Base-by-base conservation (phyloP, 2,113 vertebrate genomes). In the Martes martes region DNA sequence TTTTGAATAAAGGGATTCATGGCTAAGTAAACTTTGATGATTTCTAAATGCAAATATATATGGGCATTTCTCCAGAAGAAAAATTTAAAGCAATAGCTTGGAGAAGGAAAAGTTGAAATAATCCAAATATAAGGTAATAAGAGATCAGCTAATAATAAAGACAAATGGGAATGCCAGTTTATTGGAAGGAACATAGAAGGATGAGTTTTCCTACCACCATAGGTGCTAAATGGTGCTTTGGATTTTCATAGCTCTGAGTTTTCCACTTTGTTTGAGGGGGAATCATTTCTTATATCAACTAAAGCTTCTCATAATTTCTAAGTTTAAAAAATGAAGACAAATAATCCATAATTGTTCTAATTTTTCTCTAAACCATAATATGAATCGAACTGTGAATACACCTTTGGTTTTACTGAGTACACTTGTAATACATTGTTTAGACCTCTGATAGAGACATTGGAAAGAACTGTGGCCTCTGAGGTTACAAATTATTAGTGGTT, bases 341-440 rank as follows among this genome's bases (percentile, higher is more conserved):
- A 73, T 74, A 8, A 81, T 78, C 18, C 11, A 6, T 90, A 78
- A 92, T 89, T 45, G 52, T 63, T 92, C 8, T 42, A 26, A 21
- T 74, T 89, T 87, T 94, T 93, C 33, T 73, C 7, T 94, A 74
- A 85, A 69, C 15, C 45, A 95, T 83, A 90, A 55, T 80, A 74
- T 31, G 84, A 59, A 14, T 39, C 67, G 11, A 89, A 4, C 52
- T 86, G 2, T 89, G 47, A 76, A 28, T 74, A 26, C 4, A 93
- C 47, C 63, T 79, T 92, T 45, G 23, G 8, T 91, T 79, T 67
- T 91, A 67, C 21, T 52, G 16, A 74, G 61, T 90, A 83, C 26
- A 45, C 11, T 93, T 65, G 1, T 83, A 71, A 88, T 71, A 61
- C 26, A 9, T 67, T 39, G 11, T 63, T 92, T 45, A 85, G 24